Percentiles rank a stretch among this genome's conserved stretches.
Conservation (phyloP, 1,140 invertebrate genomes). For the Aporrectodea caliginosa region DNA sequence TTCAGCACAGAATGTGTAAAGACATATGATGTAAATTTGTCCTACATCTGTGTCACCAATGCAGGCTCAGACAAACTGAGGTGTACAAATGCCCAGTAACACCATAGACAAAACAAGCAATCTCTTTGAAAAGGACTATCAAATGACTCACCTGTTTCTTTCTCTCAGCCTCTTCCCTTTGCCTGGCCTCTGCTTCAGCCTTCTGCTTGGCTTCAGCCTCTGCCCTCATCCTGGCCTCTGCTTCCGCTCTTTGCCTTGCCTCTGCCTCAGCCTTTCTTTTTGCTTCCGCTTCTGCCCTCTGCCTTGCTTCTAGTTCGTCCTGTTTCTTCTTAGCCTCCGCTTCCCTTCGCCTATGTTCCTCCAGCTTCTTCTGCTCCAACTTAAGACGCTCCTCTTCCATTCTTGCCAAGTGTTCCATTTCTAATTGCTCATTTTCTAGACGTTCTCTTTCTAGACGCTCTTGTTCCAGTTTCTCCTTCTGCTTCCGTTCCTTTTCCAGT, state of each 20-base stretch:
- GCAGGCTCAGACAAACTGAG: too few relatives aligned
- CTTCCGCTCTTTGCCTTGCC: neutral
- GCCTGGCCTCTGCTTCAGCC: neutral
- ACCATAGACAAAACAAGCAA: too few relatives aligned
- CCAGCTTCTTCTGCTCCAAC: neutral
- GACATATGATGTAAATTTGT: too few relatives aligned
- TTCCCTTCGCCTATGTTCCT: neutral
- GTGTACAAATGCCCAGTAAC: too few relatives aligned
- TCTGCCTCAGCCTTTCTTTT: neutral
- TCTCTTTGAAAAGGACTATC: too few relatives aligned
- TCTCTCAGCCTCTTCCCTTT: neutral
- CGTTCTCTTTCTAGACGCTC: neutral
- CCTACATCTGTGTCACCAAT: too few relatives aligned
- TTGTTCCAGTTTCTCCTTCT: neutral
- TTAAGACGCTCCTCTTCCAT: neutral
- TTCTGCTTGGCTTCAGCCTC: neutral
- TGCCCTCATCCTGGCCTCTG: neutral
- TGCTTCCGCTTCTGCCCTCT: neutral
- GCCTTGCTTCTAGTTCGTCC: neutral
- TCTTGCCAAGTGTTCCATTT: neutral
- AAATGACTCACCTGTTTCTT: too few relatives aligned
- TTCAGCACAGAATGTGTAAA: too few relatives aligned
- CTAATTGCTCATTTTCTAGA: neutral
- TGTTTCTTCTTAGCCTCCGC: neutral
- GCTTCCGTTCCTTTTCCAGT: neutral